Evolutionary conservation across 1,140 invertebrate species (phyloP), one percentile per base, ranked within the genome.

Genomic region (Musca vetustissima): DNA sequence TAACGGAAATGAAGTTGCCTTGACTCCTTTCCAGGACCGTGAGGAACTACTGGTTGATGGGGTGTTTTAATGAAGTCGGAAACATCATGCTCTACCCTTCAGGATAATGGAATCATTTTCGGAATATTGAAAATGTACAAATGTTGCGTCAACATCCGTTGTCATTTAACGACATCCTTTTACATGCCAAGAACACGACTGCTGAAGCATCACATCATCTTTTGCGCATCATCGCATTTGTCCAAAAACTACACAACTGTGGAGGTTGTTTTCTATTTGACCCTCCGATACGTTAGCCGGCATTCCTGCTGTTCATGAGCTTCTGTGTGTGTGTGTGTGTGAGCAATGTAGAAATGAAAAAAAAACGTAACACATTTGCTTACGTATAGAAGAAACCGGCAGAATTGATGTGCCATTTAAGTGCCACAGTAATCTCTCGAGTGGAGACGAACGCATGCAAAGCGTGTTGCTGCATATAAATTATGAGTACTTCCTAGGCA

Each of bases 381-480:
- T 43, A 43, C 36, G 6, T 1, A 43, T 1, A 43, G 36, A 43
- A 43, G 11, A 4, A 43, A 43, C 36, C 36, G 36, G 11, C 36
- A 43, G 36, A 7, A 43, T 49, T 66, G 17, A 49, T 50, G 21
- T 66, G 52, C 21, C 64, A 69, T 55, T 69, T 55, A 55, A 69
- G 68, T 28, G 24, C 52, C 32, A 24, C 68, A 66, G 64, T 66
- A 69, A 69, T 69, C 64, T 69, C 49, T 66, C 59, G 66, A 69
- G 53, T 66, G 68, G 64, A 48, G 68, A 32, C 49, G 64, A 57
- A 61, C 48, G 64, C 25, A 49, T 66, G 50, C 52, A 55, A 21
- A 36, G 50, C 68, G 64, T 69, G 68, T 69, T 69, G 53, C 17
- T 69, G 68, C 68, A 69, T 69, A 69, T 69, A 64, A 69, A 66